Conservation (phyloP, 2,888 invertebrate species). For the Carabus problematicus region DNA sequence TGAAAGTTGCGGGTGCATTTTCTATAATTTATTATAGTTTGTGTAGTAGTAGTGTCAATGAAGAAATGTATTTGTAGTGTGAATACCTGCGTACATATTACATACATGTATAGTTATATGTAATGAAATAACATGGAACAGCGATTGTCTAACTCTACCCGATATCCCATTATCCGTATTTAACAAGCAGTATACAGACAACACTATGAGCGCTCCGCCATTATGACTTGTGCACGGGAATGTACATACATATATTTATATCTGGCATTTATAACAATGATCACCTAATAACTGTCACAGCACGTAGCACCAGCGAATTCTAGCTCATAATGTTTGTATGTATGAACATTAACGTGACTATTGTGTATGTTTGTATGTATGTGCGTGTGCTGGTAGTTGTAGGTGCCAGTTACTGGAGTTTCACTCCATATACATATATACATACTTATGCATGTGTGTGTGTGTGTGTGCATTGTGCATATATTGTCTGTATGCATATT, state of each 20-base stretch:
- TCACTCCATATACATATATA: background rate
- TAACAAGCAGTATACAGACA: background rate
- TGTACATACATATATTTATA: slow-evolving; percentile 23
- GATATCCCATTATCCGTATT: background rate
- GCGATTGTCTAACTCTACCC: background rate
- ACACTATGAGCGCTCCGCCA: background rate
- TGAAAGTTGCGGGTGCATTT: too few species aligned
- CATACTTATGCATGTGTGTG: background rate
- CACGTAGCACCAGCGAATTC: slow-evolving; percentile 5
- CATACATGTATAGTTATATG: too few species aligned
- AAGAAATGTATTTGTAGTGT: too few species aligned
- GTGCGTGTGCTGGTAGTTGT: background rate
- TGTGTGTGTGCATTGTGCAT: too few species aligned
- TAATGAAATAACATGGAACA: too few species aligned
- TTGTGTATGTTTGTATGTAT: slow-evolving; percentile 1
- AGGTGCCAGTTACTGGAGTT: too few species aligned
- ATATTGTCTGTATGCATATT: slow-evolving; percentile 2
- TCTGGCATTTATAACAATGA: slow-evolving; percentile 27
- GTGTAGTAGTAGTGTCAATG: too few species aligned
- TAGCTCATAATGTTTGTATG: slow-evolving; percentile 12
- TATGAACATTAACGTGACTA: slow-evolving; percentile 11
- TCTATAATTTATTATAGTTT: background rate
- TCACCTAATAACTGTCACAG: slow-evolving; percentile 29
- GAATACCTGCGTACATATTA: too few species aligned
- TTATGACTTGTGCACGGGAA: background rate